Base-by-base conservation (phyloP, 1,140 invertebrate species). In the Drosophila lowei region DNA sequence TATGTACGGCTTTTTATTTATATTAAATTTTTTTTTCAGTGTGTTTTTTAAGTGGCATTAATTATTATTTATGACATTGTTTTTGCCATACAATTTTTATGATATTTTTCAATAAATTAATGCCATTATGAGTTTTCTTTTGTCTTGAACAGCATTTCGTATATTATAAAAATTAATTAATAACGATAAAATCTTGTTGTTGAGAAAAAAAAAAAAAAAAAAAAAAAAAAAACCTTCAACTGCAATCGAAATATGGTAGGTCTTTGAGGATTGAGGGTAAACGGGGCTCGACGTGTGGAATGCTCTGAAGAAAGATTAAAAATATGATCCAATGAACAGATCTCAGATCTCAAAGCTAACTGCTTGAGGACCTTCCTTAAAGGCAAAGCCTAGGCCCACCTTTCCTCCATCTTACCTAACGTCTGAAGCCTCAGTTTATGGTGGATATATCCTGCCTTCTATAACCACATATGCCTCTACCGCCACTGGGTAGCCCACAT, bases 1-100 rank as follows among this genome's bases (percentile, higher is more conserved):
- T 77, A 58, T 58, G 38, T 44, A 16, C 44, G 47, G 52, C 30
- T 58, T 67, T 57, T 68, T 77, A 72, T 77, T 65, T 52, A 43
- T 66, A 77, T 72, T 72, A 63, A 66, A 21, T 53, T 55, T 34
- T 56, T 62, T 18, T 18, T 18, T 52, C 38, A 21, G 28, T 46
- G 41, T 23, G 48, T 64, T 64, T 57, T 18, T 11, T 67, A 72
- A 61, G 63, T 63, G 67, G 72, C 61, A 79, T 85, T 84, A 84
- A 85, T 85, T 85, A 85, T 85, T 85, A 85, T 85, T 85, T 84
- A 85, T 77, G 55, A 59, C 56, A 72, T 65, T 76, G 74, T 76
- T 79, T 52, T 75, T 75, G 60, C 64, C 64, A 68, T 65, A 63
- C 58, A 61, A 74, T 79, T 79, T 79, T 79, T 50, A 64, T 74